phyloP scores from a whole-genome alignment of 2,113 vertebrate genomes.

The Gymnobelideus leadbeateri region DNA sequence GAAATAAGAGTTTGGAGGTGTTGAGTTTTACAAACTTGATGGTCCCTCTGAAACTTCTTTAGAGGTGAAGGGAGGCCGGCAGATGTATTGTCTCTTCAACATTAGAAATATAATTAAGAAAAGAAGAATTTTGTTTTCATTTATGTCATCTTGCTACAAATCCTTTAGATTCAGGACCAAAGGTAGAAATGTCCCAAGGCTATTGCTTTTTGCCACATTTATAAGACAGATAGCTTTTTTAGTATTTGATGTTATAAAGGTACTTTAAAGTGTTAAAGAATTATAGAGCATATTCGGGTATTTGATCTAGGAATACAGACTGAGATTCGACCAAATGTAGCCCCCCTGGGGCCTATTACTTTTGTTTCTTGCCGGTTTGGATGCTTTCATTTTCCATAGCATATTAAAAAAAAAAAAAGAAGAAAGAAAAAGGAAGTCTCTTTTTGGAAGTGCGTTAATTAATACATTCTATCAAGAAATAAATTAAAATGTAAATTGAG shows the following conservation, averaged over 20 bases:
- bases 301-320: not conserved
- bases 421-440: not conserved
- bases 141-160: not conserved
- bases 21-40: too few species aligned
- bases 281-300: not conserved
- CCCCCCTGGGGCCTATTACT: not conserved
- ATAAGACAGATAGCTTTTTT: not conserved
- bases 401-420: not conserved
- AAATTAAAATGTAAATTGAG: not conserved
- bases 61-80: not conserved
- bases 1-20: too few species aligned
- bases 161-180: not conserved
- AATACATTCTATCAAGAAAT: not conserved
- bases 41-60: too few species aligned
- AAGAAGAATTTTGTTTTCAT: not conserved
- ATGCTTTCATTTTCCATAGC: not conserved
- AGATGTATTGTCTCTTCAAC: not conserved
- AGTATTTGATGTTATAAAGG: not conserved
- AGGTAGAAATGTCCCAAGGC: not conserved
- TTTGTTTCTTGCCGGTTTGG: not conserved
- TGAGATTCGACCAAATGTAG: not conserved
- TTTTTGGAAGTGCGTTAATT: not conserved
- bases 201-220: not conserved
- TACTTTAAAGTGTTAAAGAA: not conserved
- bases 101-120: not conserved